Evolutionary conservation across 2,113 vertebrate genomes (phyloP).

Genomic region (Ameiurus melas): DNA sequence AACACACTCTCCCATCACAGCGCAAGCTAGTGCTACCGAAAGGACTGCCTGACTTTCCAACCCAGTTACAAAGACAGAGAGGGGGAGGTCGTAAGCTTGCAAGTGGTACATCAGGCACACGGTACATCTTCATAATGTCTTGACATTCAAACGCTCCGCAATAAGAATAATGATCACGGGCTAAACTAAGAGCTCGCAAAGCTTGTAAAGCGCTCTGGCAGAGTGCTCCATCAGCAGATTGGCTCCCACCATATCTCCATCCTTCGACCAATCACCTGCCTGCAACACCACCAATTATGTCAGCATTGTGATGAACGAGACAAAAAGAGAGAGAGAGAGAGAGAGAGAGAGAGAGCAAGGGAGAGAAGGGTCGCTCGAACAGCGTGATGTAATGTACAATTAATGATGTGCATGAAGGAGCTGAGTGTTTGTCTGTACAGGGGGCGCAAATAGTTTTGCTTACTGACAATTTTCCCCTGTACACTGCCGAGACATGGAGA

Average conservation of each 20-base stretch:
- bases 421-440: constrained; percentile 17
- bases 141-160: constrained; percentile 39
- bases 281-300: constrained; percentile 8
- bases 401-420: constrained; percentile 7
- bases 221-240: constrained; percentile 28
- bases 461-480: neutral
- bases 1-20: neutral
- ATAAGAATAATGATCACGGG: constrained; percentile 30
- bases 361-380: neutral
- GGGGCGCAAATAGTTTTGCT: neutral
- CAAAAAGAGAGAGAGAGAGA: neutral
- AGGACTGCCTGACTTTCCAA: constrained; percentile 16
- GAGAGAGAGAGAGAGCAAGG: neutral
- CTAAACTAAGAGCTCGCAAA: constrained; percentile 43
- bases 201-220: constrained; percentile 16
- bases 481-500: neutral
- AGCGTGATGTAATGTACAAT: constrained; percentile 7
- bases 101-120: constrained; percentile 17
- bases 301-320: neutral
- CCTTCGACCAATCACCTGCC: constrained; percentile 20
- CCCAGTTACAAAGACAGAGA: constrained; percentile 11
- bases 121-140: constrained; percentile 22
- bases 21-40: neutral
- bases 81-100: neutral
- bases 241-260: neutral